Evolutionary conservation across 2,888 invertebrate genomes (phyloP).

Genomic region (Melipona bicolor): DNA sequence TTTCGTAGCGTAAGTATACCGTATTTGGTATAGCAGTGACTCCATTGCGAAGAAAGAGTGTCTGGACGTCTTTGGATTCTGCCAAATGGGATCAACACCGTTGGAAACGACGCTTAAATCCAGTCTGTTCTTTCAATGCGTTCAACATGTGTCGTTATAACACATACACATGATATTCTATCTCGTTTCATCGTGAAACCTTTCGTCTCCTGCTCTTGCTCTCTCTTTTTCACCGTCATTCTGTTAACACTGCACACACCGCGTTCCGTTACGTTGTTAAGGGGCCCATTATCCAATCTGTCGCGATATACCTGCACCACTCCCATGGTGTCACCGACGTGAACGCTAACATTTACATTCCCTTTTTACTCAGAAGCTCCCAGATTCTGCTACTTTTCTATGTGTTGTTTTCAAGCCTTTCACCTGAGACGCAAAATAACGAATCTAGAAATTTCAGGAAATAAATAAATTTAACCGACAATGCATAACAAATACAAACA

Average conservation of each 20-base stretch:
- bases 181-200: background rate
- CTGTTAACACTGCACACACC: slow-evolving; percentile 12
- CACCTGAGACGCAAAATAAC: background rate
- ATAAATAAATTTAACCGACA: too few relatives aligned
- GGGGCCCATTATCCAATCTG: slow-evolving; percentile 59
- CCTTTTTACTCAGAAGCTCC: background rate
- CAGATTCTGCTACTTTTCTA: background rate
- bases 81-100: slow-evolving; percentile 24
- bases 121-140: slow-evolving; percentile 52
- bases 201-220: background rate
- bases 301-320: slow-evolving; percentile 45
- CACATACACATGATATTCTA: background rate
- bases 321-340: slow-evolving; percentile 22
- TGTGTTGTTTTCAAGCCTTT: background rate
- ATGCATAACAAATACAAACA: too few relatives aligned
- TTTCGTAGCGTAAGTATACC: background rate
- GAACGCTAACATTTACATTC: slow-evolving; percentile 13
- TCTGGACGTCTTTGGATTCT: background rate
- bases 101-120: slow-evolving; percentile 56
- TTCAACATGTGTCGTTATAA: slow-evolving; percentile 28
- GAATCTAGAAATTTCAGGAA: background rate
- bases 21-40: background rate
- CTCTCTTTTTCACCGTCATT: background rate
- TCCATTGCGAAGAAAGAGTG: background rate
- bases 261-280: slow-evolving; percentile 59